Percentiles rank a stretch among this genome's conserved stretches.
Evolutionary conservation across 2,113 vertebrate genomes (phyloP).

Genomic region (Peromyscus polionotus): DNA sequence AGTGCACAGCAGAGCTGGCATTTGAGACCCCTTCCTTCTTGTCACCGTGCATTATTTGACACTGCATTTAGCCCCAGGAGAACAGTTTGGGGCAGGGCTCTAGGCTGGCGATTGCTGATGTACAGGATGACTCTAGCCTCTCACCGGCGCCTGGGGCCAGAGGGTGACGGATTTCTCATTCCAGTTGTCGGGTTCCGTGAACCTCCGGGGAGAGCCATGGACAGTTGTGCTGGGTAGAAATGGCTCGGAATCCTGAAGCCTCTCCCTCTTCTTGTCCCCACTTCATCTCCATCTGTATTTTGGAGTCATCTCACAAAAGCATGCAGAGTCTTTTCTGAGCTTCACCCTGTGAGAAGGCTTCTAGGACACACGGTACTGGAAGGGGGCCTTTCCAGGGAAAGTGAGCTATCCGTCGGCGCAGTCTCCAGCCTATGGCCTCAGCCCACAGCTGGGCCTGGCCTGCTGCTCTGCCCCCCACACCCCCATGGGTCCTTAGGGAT

Average conservation of each 20-base stretch:
- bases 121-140: neutral
- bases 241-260: fast-evolving
- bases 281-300: neutral
- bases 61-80: neutral
- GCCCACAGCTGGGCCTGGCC: conserved; percentile 69
- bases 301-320: neutral
- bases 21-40: neutral
- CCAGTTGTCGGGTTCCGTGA: neutral
- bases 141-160: neutral
- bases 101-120: neutral
- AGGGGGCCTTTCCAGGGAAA: neutral
- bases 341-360: neutral
- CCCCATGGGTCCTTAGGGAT: neutral
- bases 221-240: neutral
- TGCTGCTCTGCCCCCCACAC: neutral
- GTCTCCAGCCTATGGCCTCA: conserved; percentile 16
- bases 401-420: conserved; percentile 1
- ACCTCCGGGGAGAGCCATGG: neutral
- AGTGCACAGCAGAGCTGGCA: neutral
- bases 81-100: fast-evolving
- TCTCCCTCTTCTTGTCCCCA: neutral
- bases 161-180: neutral
- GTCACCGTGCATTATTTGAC: fast-evolving
- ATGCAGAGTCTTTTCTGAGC: neutral
- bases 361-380: neutral